Conservation (phyloP, 2,888 invertebrate species). For the Parnassius orleans region DNA sequence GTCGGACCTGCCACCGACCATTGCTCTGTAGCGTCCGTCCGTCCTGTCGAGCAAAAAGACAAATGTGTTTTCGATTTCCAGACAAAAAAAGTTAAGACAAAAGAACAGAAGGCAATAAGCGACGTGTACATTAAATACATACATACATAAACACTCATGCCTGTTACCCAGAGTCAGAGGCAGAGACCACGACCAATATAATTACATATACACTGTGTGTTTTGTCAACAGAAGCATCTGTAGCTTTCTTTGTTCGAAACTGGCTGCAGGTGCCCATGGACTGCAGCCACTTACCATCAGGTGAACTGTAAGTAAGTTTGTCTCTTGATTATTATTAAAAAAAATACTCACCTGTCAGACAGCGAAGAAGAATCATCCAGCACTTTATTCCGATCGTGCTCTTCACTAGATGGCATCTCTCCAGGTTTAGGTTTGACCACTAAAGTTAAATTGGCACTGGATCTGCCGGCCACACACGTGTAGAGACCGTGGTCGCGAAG, state of each 20-base stretch:
- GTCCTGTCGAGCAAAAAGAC: conserved; percentile 49
- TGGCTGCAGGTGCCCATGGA: too few species aligned
- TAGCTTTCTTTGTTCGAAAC: too few species aligned
- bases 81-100: background rate
- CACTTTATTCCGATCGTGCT: conserved; percentile 82
- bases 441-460: conserved; percentile 89
- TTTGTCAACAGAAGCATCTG: too few species aligned
- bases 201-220: too few species aligned
- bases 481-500: conserved; percentile 92
- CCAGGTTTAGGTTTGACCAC: conserved; percentile 90
- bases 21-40: conserved; percentile 71
- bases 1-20: conserved; percentile 77
- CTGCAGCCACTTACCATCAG: too few species aligned
- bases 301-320: too few species aligned
- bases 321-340: too few species aligned
- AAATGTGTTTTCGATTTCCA: background rate
- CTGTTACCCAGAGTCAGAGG: too few species aligned
- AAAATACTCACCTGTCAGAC: conserved; percentile 61
- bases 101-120: background rate
- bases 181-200: too few species aligned
- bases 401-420: conserved; percentile 90
- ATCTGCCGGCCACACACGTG: conserved; percentile 91
- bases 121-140: background rate
- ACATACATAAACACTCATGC: too few species aligned
- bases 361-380: conserved; percentile 70